Evolutionary conservation across 2,797 vertebrate species (phyloP), one percentile per base, ranked within the genome.

Genomic region (Coreius guichenoti): DNA sequence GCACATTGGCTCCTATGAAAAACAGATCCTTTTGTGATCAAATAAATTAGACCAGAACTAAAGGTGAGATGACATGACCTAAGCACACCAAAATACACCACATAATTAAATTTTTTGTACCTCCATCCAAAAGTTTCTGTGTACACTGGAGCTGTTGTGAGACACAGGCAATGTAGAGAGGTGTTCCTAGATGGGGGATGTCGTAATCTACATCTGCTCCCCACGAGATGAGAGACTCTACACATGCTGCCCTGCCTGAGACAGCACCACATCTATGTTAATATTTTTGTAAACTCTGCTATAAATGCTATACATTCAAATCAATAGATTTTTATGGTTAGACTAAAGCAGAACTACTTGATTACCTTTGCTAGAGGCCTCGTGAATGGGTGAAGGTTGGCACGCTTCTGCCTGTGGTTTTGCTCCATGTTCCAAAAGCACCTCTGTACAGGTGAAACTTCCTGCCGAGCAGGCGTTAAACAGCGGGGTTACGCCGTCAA

Each of bases 351-450:
- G 51, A 76, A 11, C 63, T 73, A 26, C 33, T 17, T 2, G 33
- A 69, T 69, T 91, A 98, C 98, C 98, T 97, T 96, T 97, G 87
- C 96, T 97, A 90, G 96, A 96, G 73, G 98, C 97, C 91, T 99
- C 97, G 0, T 99, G 98, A 72, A 95, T 94, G 19, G 98, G 96
- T 0, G 98, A 99, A 0, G 97, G 97, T 80, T 96, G 96, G 88
- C 97, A 97, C 45, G 94, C 91, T 81, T 96, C 96, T 51, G 94
- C 82, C 4, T 96, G 95, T 11, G 95, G 93, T 87, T 95, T 96
- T 26, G 97, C 97, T n/a, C 98, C 97, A 0, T 96, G 95, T 82
- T 98, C 96, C 90, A 99, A 90, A 16, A 99, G 94, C 9, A 99
- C 95, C 58, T 98, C 96, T 16, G 95, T 86, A 45, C 98, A 98